A percentile compares a stretch with the other conserved stretches of the same genome.
Conservation (phyloP, 2,888 invertebrate species). For the Platypus cylindrus region DNA sequence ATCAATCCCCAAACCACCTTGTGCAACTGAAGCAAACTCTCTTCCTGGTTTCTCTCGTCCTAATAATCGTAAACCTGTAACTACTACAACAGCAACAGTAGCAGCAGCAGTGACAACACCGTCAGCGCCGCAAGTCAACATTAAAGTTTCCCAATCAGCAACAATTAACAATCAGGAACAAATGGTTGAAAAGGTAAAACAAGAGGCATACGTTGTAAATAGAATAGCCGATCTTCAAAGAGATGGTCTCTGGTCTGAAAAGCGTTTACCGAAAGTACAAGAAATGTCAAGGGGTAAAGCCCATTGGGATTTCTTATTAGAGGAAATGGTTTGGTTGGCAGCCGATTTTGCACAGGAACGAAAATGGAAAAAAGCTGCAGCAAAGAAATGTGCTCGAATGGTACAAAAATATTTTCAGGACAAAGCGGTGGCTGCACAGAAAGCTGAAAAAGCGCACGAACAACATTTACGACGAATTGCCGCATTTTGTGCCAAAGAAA, state of each 20-base stretch:
- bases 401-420: constrained; percentile 87
- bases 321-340: constrained; percentile 98
- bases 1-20: constrained; percentile 27
- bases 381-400: constrained; percentile 84
- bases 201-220: constrained; percentile 90
- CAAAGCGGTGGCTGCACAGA: constrained; percentile 76
- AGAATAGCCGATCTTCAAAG: constrained; percentile 84
- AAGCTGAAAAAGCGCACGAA: constrained; percentile 86
- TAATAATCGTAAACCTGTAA: constrained; percentile 14
- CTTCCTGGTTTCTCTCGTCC: constrained; percentile 30
- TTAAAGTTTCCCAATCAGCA: constrained; percentile 9
- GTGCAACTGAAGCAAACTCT: constrained; percentile 31
- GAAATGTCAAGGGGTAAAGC: constrained; percentile 70
- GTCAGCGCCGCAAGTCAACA: constrained; percentile 23
- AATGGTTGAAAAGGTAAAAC: constrained; percentile 75
- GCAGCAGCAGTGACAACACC: constrained; percentile 9
- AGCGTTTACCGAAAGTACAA: constrained; percentile 80
- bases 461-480: constrained; percentile 75
- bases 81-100: constrained; percentile 15
- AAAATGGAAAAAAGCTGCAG: constrained; percentile 94
- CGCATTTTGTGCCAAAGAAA: constrained; percentile 81
- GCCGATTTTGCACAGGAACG: constrained; percentile 96
- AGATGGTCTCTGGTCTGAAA: constrained; percentile 90
- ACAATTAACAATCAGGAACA: constrained; percentile 48
- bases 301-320: constrained; percentile 97